Conservation (phyloP, 2,113 vertebrate genomes). For the Phyllostomus hastatus region DNA sequence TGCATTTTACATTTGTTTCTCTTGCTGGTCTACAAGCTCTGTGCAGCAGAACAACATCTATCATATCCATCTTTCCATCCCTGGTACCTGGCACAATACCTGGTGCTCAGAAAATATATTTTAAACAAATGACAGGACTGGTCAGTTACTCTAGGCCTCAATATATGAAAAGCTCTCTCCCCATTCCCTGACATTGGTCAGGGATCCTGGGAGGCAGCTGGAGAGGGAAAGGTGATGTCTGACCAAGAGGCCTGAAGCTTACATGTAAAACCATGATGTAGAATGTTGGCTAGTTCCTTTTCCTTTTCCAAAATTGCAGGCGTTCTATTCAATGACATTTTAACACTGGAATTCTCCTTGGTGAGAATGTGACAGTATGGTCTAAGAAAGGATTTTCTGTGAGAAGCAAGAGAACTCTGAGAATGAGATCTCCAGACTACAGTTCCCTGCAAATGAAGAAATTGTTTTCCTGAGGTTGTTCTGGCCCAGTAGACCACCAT, state of each 20-base stretch:
- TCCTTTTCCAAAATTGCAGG: neutral
- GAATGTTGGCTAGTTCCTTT: neutral
- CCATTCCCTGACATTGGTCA: neutral
- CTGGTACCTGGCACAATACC: neutral
- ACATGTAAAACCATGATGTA: neutral
- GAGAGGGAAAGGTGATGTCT: neutral
- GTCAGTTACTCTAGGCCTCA: neutral
- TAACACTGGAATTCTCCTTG: neutral
- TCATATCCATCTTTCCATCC: neutral
- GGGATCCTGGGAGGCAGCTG: neutral
- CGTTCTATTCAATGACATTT: neutral
- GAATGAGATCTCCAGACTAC: neutral
- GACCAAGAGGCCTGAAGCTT: neutral
- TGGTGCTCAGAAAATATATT: neutral
- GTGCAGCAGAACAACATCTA: no score
- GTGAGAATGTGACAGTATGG: neutral
- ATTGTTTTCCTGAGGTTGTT: neutral
- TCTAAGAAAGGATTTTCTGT: neutral
- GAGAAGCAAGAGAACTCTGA: neutral
- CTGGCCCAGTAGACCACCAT: neutral
- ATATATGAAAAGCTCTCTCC: neutral
- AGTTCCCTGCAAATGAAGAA: neutral
- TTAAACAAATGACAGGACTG: neutral
- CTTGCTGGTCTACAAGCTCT: neutral
- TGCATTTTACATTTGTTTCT: neutral